These are phyloP conservation scores for Oryzias sinensis DNA, from an alignment of 2,797 vertebrate species.

Conservation along the genomic window DNA sequence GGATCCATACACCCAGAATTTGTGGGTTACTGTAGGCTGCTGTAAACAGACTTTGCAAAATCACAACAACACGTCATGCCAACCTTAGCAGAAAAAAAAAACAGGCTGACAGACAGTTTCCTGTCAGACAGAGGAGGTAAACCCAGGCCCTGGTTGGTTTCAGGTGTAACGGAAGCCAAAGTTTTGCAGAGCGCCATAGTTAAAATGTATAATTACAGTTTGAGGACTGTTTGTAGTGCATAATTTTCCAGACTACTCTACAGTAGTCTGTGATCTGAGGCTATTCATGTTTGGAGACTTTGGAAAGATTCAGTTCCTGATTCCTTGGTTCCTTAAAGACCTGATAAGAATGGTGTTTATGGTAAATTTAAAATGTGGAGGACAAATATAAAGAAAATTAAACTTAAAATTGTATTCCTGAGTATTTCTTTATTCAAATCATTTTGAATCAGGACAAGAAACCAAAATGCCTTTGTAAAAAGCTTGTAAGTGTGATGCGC, in stretches of 20 bases:
- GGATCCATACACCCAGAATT: conserved; percentile 25
- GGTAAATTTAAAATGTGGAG: no score
- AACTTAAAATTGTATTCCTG: no score
- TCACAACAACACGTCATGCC: conserved; percentile 17
- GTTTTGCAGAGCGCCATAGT: background rate
- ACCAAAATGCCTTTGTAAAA: no score
- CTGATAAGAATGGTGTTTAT: no score
- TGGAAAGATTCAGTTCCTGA: conserved; percentile 22
- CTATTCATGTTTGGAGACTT: conserved; percentile 63
- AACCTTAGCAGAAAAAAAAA: background rate
- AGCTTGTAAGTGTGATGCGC: no score
- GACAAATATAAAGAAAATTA: no score
- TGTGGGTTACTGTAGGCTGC: conserved; percentile 33
- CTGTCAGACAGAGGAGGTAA: background rate
- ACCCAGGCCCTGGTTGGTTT: background rate
- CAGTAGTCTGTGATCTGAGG: conserved; percentile 51
- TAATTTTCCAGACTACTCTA: conserved; percentile 28
- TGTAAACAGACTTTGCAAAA: conserved; percentile 12
- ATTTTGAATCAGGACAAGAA: no score
- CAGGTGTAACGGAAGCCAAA: background rate
- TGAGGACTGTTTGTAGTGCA: conserved; percentile 2
- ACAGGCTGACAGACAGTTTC: conserved; percentile 8
- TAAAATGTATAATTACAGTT: background rate
- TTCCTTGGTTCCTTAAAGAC: no score
- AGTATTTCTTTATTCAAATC: no score